phyloP scores from a whole-genome alignment of 2,797 vertebrate species.

The Chiloscyllium punctatum region DNA sequence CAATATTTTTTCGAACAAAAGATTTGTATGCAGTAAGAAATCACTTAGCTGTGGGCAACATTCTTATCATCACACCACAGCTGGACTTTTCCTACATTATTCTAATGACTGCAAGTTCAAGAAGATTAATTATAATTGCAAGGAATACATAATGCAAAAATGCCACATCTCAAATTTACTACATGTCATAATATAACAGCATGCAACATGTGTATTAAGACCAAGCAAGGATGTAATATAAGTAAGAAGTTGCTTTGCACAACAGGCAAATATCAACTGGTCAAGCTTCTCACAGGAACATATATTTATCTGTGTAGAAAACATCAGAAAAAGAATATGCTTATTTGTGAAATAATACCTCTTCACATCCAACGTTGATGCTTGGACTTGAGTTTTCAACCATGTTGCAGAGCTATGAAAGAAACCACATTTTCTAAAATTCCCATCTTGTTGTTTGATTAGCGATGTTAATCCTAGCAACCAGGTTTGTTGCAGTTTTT shows the following conservation, averaged over 20 bases:
- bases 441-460: conserved; percentile 59
- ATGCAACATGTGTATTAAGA: no score
- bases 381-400: conserved; percentile 77
- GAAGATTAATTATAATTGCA: background rate
- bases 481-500: conserved; percentile 79
- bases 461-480: conserved; percentile 71
- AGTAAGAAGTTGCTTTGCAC: background rate
- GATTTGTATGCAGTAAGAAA: conserved; percentile 20
- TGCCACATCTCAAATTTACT: background rate
- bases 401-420: conserved; percentile 72
- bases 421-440: conserved; percentile 67
- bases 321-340: background rate
- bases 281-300: background rate
- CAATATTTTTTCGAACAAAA: background rate
- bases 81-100: background rate
- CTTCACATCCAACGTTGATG: conserved; percentile 63
- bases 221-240: background rate
- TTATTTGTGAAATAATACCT: conserved; percentile 58
- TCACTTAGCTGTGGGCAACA: background rate
- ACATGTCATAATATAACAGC: background rate
- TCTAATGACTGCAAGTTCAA: background rate
- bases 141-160: background rate
- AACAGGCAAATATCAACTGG: background rate
- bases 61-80: conserved; percentile 31
- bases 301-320: background rate